Conservation (phyloP, 37 sponge, comb jelly and placozoan genomes). For the Oscarella lobularis region DNA sequence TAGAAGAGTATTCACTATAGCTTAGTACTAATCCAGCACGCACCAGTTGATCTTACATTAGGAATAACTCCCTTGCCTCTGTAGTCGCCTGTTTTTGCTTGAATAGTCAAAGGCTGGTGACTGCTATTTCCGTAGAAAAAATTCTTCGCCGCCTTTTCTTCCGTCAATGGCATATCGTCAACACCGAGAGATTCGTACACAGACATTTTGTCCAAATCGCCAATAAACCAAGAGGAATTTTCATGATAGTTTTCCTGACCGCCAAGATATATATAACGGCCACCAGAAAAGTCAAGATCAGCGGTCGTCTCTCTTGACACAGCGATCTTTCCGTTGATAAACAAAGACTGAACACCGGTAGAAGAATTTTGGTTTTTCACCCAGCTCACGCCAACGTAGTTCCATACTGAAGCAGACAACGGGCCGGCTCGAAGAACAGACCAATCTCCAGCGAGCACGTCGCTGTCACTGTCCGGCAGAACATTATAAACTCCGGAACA, state of each 20-base stretch:
- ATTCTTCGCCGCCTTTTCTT: neutral
- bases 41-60: neutral
- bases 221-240: neutral
- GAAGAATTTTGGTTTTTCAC: no score
- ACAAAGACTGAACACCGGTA: no score
- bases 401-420: slow-evolving; percentile 17
- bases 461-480: neutral
- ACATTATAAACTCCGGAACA: no score
- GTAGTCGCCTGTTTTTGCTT: neutral
- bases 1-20: no score
- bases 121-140: neutral
- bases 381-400: slow-evolving; percentile 26
- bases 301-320: no score
- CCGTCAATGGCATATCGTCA: neutral
- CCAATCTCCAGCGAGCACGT: slow-evolving; percentile 42
- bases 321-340: no score
- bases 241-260: neutral
- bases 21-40: no score
- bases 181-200: no score
- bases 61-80: slow-evolving; percentile 4
- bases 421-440: slow-evolving; percentile 3
- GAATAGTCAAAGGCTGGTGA: neutral
- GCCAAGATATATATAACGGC: slow-evolving; percentile 13
- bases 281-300: neutral
- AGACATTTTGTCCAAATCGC: slow-evolving; percentile 4